These are phyloP conservation scores for Chelonia mydas DNA, from an alignment of 2,797 vertebrate species.

Conservation along the genomic window DNA sequence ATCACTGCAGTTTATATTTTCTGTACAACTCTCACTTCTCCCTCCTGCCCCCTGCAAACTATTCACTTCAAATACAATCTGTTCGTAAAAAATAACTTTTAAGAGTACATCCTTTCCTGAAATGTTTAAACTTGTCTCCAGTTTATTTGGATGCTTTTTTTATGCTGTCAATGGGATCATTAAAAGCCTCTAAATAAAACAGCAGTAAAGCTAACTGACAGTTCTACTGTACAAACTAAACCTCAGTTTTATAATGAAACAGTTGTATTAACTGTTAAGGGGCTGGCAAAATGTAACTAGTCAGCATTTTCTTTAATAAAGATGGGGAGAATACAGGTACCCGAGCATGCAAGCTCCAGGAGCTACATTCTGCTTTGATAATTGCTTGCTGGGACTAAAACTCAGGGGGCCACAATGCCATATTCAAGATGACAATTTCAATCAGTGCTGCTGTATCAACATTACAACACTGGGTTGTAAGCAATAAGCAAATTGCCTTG, in stretches of 20 bases:
- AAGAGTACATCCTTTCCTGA: not conserved
- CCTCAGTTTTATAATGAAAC: not conserved
- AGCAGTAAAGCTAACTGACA: not conserved
- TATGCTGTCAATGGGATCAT: not conserved
- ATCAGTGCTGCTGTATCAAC: not conserved
- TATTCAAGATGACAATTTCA: not conserved
- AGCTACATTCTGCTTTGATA: not conserved
- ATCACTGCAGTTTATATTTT: not conserved
- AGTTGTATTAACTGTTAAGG: not conserved
- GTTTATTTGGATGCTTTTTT: not conserved
- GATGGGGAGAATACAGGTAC: not conserved
- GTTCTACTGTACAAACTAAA: not conserved
- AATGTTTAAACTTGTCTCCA: not conserved
- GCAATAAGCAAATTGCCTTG: not conserved
- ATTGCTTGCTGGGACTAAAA: not conserved
- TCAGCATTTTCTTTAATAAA: not conserved
- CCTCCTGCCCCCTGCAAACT: not conserved
- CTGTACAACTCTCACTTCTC: not conserved
- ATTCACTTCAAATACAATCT: fast-evolving
- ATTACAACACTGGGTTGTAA: not conserved
- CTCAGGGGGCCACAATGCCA: not conserved
- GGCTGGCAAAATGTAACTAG: not conserved
- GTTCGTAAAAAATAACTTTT: not conserved
- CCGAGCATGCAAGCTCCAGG: not conserved
- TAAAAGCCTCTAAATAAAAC: not conserved